phyloP scores from a whole-genome alignment of 2,888 invertebrate genomes.

The Drosophila neotestacea region DNA sequence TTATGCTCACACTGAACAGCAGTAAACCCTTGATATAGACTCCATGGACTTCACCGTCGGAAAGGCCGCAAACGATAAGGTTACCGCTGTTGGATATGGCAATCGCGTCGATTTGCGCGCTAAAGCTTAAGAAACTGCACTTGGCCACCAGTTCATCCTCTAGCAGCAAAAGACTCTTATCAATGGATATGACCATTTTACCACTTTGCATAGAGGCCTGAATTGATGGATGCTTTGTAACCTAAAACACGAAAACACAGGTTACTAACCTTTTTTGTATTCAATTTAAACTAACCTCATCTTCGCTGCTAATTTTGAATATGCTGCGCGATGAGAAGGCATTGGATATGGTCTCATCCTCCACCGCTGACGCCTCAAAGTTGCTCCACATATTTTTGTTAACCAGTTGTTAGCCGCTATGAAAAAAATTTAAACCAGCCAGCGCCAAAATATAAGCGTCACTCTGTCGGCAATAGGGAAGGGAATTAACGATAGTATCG shows the following conservation, averaged over 20 bases:
- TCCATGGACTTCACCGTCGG: conserved; percentile 84
- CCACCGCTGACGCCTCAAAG: conserved; percentile 79
- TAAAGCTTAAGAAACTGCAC: conserved; percentile 82
- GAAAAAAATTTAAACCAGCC: conserved; percentile 41
- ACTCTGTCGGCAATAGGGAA: conserved; percentile 16
- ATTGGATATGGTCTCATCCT: conserved; percentile 84
- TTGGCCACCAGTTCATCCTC: conserved; percentile 83
- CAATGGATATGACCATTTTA: conserved; percentile 83
- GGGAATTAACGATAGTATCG: conserved; percentile 23
- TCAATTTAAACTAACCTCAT: conserved; percentile 62
- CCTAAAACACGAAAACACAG: conserved; percentile 59
- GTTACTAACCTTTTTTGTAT: background rate
- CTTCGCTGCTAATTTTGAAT: conserved; percentile 82
- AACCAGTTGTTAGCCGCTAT: conserved; percentile 1
- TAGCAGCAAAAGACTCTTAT: conserved; percentile 81
- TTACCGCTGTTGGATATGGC: conserved; percentile 82
- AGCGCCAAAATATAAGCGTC: conserved; percentile 70
- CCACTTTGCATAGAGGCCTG: conserved; percentile 81
- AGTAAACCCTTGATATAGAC: conserved; percentile 82
- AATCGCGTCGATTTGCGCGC: conserved; percentile 80
- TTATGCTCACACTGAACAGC: conserved; percentile 80
- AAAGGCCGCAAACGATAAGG: conserved; percentile 82
- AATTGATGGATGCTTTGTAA: conserved; percentile 78
- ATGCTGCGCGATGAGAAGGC: conserved; percentile 83
- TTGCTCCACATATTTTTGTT: conserved; percentile 82